These are phyloP conservation scores for Maconellicoccus hirsutus DNA, from an alignment of 1,140 invertebrate species.

Conservation along the genomic window DNA sequence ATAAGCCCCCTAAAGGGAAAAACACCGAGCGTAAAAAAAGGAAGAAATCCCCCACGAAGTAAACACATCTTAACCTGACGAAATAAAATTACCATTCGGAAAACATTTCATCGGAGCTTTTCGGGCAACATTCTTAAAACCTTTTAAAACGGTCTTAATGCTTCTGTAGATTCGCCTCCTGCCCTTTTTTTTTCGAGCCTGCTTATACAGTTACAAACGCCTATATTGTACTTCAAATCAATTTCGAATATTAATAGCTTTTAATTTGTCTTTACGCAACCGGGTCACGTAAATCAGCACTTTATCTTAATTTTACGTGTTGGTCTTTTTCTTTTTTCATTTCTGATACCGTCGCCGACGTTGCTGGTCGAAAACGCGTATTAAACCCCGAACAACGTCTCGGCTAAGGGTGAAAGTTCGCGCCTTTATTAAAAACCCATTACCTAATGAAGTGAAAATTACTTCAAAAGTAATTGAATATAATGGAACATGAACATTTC, in stretches of 20 bases:
- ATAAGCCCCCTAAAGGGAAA: too few relatives aligned
- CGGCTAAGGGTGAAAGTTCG: background rate
- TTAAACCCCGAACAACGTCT: too few relatives aligned
- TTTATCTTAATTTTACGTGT: slow-evolving; percentile 5
- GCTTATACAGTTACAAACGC: background rate
- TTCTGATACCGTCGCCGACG: background rate
- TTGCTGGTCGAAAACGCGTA: too few relatives aligned
- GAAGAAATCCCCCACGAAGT: background rate
- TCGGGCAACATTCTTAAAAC: background rate
- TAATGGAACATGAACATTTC: background rate
- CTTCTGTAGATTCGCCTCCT: background rate
- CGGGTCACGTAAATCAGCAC: slow-evolving; percentile 6
- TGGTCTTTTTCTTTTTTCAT: background rate
- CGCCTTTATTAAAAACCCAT: slow-evolving; percentile 8
- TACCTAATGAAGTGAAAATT: slow-evolving; percentile 9
- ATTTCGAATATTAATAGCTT: slow-evolving; percentile 1
- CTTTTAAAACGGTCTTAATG: background rate
- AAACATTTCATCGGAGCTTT: background rate
- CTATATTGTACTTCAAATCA: background rate
- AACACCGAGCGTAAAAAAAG: background rate
- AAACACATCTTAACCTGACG: background rate
- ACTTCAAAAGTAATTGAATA: slow-evolving; percentile 5
- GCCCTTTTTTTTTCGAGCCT: background rate
- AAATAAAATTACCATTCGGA: slow-evolving; percentile 9
- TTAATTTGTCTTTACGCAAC: slow-evolving; percentile 9